Conservation (phyloP, 2,888 invertebrate species). For the Endomychus coccineus region DNA sequence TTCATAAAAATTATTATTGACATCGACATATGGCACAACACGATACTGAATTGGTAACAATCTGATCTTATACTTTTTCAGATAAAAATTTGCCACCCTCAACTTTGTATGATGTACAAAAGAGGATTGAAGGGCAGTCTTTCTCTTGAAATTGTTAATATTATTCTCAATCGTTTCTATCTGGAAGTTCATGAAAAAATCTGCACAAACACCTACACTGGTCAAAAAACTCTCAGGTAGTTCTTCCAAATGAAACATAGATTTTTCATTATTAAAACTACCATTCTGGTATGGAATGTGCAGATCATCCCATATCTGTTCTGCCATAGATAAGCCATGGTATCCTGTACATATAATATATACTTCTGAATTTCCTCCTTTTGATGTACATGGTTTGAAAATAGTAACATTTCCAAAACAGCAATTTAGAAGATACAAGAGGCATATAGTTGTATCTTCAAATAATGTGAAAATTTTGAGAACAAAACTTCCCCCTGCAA, state of each 20-base stretch:
- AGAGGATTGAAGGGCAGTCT: constrained; percentile 26
- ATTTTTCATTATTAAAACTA: constrained; percentile 32
- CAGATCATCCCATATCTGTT: constrained; percentile 35
- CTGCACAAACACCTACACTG: constrained; percentile 57
- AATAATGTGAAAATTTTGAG: constrained; percentile 88
- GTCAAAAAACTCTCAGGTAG: constrained; percentile 58
- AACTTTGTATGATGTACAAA: constrained; percentile 28
- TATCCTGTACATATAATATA: constrained; percentile 71
- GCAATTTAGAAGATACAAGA: constrained; percentile 72
- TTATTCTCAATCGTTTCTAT: constrained; percentile 61
- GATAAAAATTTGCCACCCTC: constrained; percentile 51
- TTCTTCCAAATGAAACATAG: constrained; percentile 53
- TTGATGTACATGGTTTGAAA: constrained; percentile 88
- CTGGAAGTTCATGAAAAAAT: constrained; percentile 61
- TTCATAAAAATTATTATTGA: constrained; percentile 45
- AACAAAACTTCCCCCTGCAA: constrained; percentile 74
- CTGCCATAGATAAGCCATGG: constrained; percentile 42
- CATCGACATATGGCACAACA: constrained; percentile 47
- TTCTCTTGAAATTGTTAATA: constrained; percentile 51
- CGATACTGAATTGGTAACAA: constrained; percentile 44
- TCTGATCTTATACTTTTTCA: constrained; percentile 52
- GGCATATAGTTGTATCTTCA: constrained; percentile 70
- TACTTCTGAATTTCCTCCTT: constrained; percentile 90
- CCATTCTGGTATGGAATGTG: constrained; percentile 44
- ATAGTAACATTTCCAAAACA: constrained; percentile 65